phyloP scores from a whole-genome alignment of 2,888 invertebrate genomes.

The Dasypolia templi region DNA sequence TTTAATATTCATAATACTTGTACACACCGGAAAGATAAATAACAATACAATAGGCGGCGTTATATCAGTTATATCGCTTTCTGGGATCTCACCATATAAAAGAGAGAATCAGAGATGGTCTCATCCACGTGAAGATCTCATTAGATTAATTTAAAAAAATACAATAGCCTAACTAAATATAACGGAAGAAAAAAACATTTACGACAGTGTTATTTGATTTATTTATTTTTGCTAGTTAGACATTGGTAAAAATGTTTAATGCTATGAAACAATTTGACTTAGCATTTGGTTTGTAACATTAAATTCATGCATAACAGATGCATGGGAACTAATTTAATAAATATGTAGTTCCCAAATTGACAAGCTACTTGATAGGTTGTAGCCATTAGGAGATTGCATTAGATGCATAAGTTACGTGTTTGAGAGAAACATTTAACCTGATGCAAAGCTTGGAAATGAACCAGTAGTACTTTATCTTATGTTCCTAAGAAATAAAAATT shows the following conservation, averaged over 20 bases:
- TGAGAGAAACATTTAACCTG: constrained; percentile 73
- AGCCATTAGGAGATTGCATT: constrained; percentile 69
- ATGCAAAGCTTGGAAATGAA: constrained; percentile 84
- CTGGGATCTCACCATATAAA: too few relatives aligned
- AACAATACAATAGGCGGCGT: too few relatives aligned
- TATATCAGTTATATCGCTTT: too few relatives aligned
- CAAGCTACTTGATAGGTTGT: constrained; percentile 71
- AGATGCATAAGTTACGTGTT: constrained; percentile 73
- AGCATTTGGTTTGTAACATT: constrained; percentile 87
- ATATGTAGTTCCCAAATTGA: constrained; percentile 70
- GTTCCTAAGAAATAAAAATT: constrained; percentile 87
- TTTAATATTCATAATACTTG: too few relatives aligned
- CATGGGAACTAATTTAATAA: constrained; percentile 75
- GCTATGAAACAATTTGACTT: constrained; percentile 89
- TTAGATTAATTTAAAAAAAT: too few relatives aligned
- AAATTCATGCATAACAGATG: constrained; percentile 81
- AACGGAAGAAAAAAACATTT: constrained; percentile 45
- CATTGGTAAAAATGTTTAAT: constrained; percentile 90
- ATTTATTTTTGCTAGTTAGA: constrained; percentile 90
- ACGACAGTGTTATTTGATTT: constrained; percentile 89
- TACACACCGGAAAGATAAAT: too few relatives aligned
- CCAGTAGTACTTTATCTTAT: constrained; percentile 88
- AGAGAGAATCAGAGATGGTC: too few relatives aligned
- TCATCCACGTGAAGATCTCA: too few relatives aligned
- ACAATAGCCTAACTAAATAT: background rate